phyloP scores from a whole-genome alignment of 2,797 vertebrate species.

The Rachycentron canadum region DNA sequence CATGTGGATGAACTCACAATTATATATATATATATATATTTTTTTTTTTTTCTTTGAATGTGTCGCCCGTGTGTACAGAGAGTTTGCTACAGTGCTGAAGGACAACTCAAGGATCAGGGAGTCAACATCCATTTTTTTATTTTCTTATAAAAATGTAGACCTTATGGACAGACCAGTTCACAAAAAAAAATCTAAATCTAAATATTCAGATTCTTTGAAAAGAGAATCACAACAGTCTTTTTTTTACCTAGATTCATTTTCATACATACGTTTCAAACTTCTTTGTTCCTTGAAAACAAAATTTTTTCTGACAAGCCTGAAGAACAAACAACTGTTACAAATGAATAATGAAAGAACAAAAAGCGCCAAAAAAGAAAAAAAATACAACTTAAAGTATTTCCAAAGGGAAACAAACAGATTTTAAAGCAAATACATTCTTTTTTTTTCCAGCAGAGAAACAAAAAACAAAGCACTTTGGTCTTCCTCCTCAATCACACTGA shows the following conservation, averaged over 20 bases:
- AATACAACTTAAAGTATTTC: slow-evolving; percentile 58
- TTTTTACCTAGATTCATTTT: slow-evolving; percentile 51
- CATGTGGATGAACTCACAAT: too few relatives aligned
- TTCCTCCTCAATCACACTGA: slow-evolving; percentile 82
- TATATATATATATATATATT: too few relatives aligned
- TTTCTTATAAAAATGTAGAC: slow-evolving; percentile 74
- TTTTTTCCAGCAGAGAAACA: slow-evolving; percentile 79
- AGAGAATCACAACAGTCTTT: slow-evolving; percentile 64
- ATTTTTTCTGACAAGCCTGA: slow-evolving; percentile 44
- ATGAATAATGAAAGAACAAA: slow-evolving; percentile 49
- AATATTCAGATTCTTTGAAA: slow-evolving; percentile 73
- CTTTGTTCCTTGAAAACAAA: slow-evolving; percentile 71
- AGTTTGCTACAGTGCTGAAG: not conserved
- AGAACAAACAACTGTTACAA: slow-evolving; percentile 60
- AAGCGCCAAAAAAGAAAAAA: slow-evolving; percentile 40
- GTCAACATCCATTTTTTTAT: slow-evolving; percentile 52
- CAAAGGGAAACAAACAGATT: slow-evolving; percentile 80
- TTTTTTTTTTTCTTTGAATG: too few relatives aligned
- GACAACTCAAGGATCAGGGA: not conserved
- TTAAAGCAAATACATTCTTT: slow-evolving; percentile 88
- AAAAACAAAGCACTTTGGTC: slow-evolving; percentile 93
- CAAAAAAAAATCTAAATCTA: slow-evolving; percentile 62
- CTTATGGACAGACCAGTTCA: slow-evolving; percentile 74
- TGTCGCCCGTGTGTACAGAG: too few relatives aligned
- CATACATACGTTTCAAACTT: slow-evolving; percentile 60